These are phyloP conservation scores for Machimus rusticus DNA, from an alignment of 2,888 invertebrate species.

Conservation along the genomic window DNA sequence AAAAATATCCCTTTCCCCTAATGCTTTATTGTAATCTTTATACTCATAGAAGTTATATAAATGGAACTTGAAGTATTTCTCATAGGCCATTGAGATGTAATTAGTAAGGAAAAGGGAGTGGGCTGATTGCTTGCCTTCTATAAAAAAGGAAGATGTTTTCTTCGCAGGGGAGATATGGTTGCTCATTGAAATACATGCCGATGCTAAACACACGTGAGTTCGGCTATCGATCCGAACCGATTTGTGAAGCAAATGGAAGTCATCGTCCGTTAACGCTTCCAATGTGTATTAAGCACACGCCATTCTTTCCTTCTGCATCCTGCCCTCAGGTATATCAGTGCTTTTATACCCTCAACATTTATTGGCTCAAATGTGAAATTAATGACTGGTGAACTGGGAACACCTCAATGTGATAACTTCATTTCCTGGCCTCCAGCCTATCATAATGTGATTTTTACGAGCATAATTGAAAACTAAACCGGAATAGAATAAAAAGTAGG, in stretches of 20 bases:
- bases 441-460: not conserved
- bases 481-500: too few relatives aligned
- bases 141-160: not conserved
- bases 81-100: not conserved
- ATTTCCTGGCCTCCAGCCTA: not conserved
- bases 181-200: not conserved
- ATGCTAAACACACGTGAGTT: not conserved
- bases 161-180: not conserved
- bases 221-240: not conserved
- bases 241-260: slow-evolving; percentile 3
- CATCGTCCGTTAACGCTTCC: not conserved
- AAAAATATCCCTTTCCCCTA: too few relatives aligned
- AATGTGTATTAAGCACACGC: not conserved
- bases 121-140: not conserved
- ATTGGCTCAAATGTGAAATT: slow-evolving; percentile 15
- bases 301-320: not conserved
- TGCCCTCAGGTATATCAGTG: not conserved
- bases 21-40: too few relatives aligned
- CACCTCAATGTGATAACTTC: not conserved
- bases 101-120: not conserved
- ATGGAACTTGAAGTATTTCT: too few relatives aligned
- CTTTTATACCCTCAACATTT: not conserved
- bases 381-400: slow-evolving; percentile 1
- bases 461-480: not conserved
- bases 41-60: too few relatives aligned